Evolutionary conservation across 2,888 invertebrate species (phyloP), one percentile per base, ranked within the genome.

Genomic region (Caenorhabditis sp.): DNA sequence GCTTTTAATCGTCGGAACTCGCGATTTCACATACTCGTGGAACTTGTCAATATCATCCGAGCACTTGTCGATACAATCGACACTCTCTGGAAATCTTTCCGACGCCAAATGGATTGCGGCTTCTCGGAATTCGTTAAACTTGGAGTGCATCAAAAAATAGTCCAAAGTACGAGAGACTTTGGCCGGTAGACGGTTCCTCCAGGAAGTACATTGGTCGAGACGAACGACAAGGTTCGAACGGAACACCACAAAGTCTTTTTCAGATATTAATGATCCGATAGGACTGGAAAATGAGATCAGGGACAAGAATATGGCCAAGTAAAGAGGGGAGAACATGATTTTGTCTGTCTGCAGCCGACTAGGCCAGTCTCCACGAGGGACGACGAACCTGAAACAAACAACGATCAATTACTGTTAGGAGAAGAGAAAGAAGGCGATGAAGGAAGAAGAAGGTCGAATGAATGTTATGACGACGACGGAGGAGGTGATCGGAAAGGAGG

Each of bases 191-290:
- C 35, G 9, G 20, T 46, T 30, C 24, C 73, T 63, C 81, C 81
- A 81, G n/a, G 17, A 22, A 8, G 81, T 81, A 41, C 81, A 81
- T 26, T 73, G 48, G 43, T 81, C 81, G 11, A 81, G 59, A 39
- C 71, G 53, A 27, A 13, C 30, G 27, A 76, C 20, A n/a, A 78
- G 39, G 13, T 53, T 53, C n/a, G 61, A 53, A 2, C 73, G 73
- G 35, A 74, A 58, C 27, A 30, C 5, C 9, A 74, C 52, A 2
- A 74, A 17, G 9, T 74, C 66, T 37, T 66, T 59, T 46, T 65
- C 73, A 39, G 66, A 41, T 0, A 63, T 43, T 0, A 41, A 56
- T 8, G 50, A 52, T 39, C 32, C 24, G 9, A 48, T 6, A n/a
- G 8, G 15, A 27, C 27, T 45, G 27, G 27, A 35, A 11, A 35